Percentiles rank a stretch among this genome's conserved stretches.
These are phyloP conservation scores for Bombus haemorrhoidalis DNA, from an alignment of 1,140 invertebrate species.

Conservation along the genomic window DNA sequence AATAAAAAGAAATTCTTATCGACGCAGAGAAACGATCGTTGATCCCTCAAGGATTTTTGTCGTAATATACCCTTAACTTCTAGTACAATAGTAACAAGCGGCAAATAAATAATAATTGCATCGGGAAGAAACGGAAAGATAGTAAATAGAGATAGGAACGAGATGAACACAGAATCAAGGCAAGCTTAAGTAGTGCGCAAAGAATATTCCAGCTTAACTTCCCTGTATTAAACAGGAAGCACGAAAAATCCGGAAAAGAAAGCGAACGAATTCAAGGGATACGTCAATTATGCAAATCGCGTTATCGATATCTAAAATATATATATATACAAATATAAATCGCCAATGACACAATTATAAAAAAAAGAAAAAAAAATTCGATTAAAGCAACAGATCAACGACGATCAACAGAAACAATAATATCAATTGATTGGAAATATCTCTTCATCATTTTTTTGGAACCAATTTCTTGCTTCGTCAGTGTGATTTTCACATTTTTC, in stretches of 20 bases:
- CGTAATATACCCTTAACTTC: conserved; percentile 25
- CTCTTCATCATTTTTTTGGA: background rate
- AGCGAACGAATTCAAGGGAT: conserved; percentile 28
- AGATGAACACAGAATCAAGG: conserved; percentile 49
- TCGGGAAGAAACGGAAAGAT: background rate
- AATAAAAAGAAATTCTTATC: conserved; percentile 6
- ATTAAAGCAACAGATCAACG: background rate
- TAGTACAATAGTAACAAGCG: conserved; percentile 26
- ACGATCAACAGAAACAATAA: background rate
- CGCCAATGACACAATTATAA: background rate
- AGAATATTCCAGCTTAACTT: conserved; percentile 26
- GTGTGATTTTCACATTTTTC: background rate
- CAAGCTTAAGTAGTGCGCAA: conserved; percentile 26
- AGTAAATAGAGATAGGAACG: conserved; percentile 37
- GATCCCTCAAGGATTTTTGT: background rate
- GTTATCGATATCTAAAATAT: conserved; percentile 38
- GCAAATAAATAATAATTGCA: conserved; percentile 62
- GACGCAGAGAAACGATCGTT: background rate
- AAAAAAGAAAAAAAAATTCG: background rate
- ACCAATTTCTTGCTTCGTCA: background rate
- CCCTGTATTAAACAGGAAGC: conserved; percentile 1
- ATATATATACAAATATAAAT: conserved; percentile 3
- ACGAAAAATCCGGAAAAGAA: conserved; percentile 24
- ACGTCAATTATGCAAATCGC: conserved; percentile 24
- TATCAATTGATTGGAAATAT: background rate